These are phyloP conservation scores for Patella ulyssiponensis DNA, from an alignment of 2,888 invertebrate genomes.

Conservation along the genomic window DNA sequence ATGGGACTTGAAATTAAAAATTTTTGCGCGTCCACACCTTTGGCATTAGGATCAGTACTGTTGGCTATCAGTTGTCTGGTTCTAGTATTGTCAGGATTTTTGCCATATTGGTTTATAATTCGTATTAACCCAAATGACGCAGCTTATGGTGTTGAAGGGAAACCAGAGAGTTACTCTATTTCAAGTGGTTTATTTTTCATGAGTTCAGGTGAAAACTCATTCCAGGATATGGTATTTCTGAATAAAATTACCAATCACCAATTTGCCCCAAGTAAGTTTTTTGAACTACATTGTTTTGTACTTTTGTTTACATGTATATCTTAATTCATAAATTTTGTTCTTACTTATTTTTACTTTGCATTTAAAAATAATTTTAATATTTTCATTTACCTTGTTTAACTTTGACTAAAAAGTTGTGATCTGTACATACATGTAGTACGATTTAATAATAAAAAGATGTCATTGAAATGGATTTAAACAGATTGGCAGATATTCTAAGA, in stretches of 20 bases:
- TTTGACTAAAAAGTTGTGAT: too few relatives aligned
- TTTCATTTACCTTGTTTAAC: too few relatives aligned
- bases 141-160: slow-evolving; percentile 41
- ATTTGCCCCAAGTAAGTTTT: slow-evolving; percentile 48
- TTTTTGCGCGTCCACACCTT: too few relatives aligned
- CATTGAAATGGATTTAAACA: too few relatives aligned
- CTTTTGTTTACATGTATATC: slow-evolving; percentile 31
- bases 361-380: too few relatives aligned
- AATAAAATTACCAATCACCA: slow-evolving; percentile 42
- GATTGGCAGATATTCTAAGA: too few relatives aligned
- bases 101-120: slow-evolving; percentile 41
- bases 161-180: slow-evolving; percentile 27
- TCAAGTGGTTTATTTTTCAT: slow-evolving; percentile 47
- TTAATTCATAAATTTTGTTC: neutral
- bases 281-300: neutral
- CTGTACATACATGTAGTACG: too few relatives aligned
- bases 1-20: too few relatives aligned
- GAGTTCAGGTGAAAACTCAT: slow-evolving; percentile 17
- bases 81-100: slow-evolving; percentile 19
- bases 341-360: too few relatives aligned
- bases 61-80: slow-evolving; percentile 33
- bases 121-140: slow-evolving; percentile 29
- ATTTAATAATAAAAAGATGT: too few relatives aligned
- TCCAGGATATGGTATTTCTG: slow-evolving; percentile 42
- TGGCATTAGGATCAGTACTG: neutral